Base-by-base conservation (phyloP, 2,113 vertebrate genomes). In the Thunnus maccoyii region DNA sequence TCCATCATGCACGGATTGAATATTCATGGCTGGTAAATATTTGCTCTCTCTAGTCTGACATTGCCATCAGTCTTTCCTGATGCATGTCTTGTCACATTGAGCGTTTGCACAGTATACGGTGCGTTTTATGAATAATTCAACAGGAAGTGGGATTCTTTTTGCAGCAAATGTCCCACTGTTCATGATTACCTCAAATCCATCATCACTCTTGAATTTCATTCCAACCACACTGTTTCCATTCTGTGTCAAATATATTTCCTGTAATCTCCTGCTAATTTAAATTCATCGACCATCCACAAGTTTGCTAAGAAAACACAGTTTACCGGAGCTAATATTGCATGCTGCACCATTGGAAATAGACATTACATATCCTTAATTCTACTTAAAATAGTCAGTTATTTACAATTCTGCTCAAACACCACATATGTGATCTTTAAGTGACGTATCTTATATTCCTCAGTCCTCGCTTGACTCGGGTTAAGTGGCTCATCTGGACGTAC, bases 121-220 rank as follows among this genome's bases (percentile, higher is more conserved):
- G 16, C 3, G 13, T 62, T 12, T 2, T 4, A 50, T 79, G 55
- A 84, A 82, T 87, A 80, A 85, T 68, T 30, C 4, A 83, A 41
- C 14, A 46, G 65, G 1, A 25, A 65, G 10, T 64, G 18, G 52
- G 62, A 17, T 36, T 36, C 16, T 61, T 51, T 22, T 20, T 14
- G 12, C 20, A 13, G 47, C 6, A 83, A 50, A 65, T 20, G 36
- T 58, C 20, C 41, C 46, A 20, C 47, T 64, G 36, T 7, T 55
- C 2, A 4, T 54, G 14, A 70, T 78, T 55, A 71, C 32, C 27
- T 76, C 25, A 50, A 73, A 60, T 22, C 11, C 10, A 10, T 9
- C 18, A 15, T n/a, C 5, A 22, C n/a, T 44, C 66, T 27, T 72
- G 56, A 55, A 70, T 25, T 47, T 27, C 27, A 57, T 63, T 67